Evolutionary conservation across 2,888 invertebrate genomes (phyloP).

Genomic region (Tolmerus cingulatus): DNA sequence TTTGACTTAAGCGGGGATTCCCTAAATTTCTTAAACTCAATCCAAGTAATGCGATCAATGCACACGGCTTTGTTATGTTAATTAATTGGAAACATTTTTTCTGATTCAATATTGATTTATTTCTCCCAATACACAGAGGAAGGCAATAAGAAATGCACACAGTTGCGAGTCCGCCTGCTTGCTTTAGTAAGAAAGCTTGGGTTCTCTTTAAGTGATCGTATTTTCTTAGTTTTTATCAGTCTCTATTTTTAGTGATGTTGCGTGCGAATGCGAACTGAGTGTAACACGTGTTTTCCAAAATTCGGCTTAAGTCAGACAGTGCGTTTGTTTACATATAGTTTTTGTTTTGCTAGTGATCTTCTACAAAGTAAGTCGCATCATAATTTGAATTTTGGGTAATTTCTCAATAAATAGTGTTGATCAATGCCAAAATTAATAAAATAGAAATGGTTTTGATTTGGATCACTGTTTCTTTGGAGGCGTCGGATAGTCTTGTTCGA

Average conservation of each 20-base stretch:
- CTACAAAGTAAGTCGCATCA: neutral
- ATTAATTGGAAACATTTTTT: neutral
- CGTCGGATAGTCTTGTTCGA: neutral
- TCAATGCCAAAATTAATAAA: neutral
- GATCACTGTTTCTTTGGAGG: neutral
- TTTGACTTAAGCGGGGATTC: neutral
- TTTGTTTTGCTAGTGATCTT: neutral
- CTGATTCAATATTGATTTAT: neutral
- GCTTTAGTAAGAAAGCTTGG: neutral
- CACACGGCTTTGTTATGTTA: neutral
- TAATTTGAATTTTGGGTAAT: neutral
- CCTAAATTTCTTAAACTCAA: neutral
- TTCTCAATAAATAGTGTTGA: neutral
- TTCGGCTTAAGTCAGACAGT: neutral
- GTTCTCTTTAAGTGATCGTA: neutral
- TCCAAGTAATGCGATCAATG: neutral
- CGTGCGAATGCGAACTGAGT: neutral
- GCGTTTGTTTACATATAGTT: neutral
- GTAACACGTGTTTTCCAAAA: neutral
- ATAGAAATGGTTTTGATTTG: neutral
- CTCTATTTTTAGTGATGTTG: neutral
- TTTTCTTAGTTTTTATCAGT: neutral
- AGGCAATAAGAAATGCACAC: neutral
- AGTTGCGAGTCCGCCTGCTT: neutral
- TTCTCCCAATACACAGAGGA: neutral